A percentile compares a stretch with the other conserved stretches of the same genome.
phyloP scores from a whole-genome alignment of 2,113 vertebrate species.

The Hypanus sabinus region DNA sequence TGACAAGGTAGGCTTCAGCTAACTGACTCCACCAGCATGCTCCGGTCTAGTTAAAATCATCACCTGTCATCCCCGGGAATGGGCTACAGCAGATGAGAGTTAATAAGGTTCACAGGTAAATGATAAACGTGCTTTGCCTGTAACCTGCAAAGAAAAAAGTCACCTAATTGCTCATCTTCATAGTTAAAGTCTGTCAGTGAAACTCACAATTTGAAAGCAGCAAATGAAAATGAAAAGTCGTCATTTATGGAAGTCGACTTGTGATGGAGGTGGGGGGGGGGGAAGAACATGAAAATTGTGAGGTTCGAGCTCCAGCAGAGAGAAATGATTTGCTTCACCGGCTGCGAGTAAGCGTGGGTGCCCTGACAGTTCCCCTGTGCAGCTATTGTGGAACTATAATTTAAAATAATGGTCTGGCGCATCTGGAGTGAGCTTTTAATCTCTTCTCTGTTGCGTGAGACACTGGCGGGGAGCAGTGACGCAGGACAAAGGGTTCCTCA shows the following conservation, averaged over 20 bases:
- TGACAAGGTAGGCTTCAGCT: not conserved
- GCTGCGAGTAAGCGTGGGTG: not conserved
- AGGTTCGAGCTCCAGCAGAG: not conserved
- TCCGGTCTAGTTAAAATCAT: not conserved
- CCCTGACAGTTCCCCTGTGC: not conserved
- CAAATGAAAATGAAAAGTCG: not conserved
- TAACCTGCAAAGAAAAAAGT: not conserved
- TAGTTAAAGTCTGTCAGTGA: not conserved
- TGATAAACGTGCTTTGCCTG: not conserved
- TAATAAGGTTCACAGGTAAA: not conserved
- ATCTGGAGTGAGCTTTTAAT: constrained; percentile 7
- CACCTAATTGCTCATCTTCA: not conserved
- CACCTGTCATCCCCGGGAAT: not conserved
- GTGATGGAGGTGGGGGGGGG: too few species aligned
- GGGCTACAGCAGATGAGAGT: not conserved
- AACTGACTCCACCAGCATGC: not conserved
- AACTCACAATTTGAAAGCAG: not conserved
- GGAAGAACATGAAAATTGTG: not conserved
- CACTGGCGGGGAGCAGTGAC: not conserved
- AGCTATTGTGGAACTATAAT: constrained; percentile 7
- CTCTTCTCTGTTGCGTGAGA: constrained; percentile 11
- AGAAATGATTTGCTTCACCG: constrained; percentile 8
- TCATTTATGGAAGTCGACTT: not conserved
- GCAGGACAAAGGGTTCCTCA: not conserved
- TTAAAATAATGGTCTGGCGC: constrained; percentile 3